Conservation (phyloP, 2,888 invertebrate genomes). For the Timema cristinae region DNA sequence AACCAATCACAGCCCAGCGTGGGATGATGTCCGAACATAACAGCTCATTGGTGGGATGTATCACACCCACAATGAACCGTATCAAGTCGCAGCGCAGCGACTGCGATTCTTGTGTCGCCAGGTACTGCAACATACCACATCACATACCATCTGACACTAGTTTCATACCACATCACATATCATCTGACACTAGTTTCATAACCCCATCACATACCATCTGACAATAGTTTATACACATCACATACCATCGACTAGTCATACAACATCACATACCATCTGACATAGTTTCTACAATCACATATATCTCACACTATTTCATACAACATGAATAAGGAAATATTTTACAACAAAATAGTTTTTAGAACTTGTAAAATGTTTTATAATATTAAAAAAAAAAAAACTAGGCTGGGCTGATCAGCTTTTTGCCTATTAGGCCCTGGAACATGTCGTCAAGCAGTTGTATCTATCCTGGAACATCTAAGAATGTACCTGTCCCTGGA, state of each 20-base stretch:
- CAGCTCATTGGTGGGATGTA: slow-evolving; percentile 90
- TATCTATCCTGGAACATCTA: too few relatives aligned
- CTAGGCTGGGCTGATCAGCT: too few relatives aligned
- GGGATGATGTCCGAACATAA: slow-evolving; percentile 93
- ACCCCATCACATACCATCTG: not conserved
- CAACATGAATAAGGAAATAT: too few relatives aligned
- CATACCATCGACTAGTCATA: not conserved
- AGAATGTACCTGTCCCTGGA: too few relatives aligned
- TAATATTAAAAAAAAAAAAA: too few relatives aligned
- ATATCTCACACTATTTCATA: not conserved
- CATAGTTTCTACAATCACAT: not conserved
- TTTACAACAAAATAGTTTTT: too few relatives aligned
- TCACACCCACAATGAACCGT: slow-evolving; percentile 87
- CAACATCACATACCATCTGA: not conserved
- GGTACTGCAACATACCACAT: slow-evolving; percentile 57
- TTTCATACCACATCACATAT: not conserved
- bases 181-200: not conserved
- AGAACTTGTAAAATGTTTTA: too few relatives aligned
- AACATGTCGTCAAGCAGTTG: too few relatives aligned
- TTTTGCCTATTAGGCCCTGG: too few relatives aligned
- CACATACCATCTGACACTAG: too few relatives aligned
- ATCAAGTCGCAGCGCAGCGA: slow-evolving; percentile 89
- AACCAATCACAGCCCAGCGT: slow-evolving; percentile 91
- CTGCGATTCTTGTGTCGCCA: slow-evolving; percentile 87
- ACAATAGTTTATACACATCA: slow-evolving; percentile 15